Percentiles rank a stretch among this genome's conserved stretches.
Conservation (phyloP, 1,140 invertebrate species). For the Neodiprion fabricii region DNA sequence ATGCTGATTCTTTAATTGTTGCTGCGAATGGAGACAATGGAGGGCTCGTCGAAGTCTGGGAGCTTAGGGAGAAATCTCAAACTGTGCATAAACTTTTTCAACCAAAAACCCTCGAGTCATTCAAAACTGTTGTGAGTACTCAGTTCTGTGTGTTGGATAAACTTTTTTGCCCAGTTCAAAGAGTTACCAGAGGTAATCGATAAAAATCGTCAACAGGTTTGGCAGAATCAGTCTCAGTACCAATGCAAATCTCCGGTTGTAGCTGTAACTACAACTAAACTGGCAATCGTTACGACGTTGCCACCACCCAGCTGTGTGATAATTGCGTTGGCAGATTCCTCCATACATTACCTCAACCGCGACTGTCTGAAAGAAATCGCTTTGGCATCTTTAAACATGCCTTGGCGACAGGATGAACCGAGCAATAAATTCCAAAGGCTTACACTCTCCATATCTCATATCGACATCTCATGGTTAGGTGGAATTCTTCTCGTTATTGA, state of each 20-base stretch:
- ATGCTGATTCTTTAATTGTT: constrained; percentile 81
- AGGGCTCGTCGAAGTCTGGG: constrained; percentile 86
- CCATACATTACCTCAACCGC: constrained; percentile 76
- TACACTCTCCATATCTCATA: constrained; percentile 65
- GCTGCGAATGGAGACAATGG: constrained; percentile 68
- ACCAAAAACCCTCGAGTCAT: constrained; percentile 63
- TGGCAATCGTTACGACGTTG: constrained; percentile 67
- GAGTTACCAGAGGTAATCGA: constrained; percentile 4
- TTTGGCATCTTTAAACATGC: constrained; percentile 60
- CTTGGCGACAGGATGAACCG: constrained; percentile 62
- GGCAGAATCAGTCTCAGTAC: constrained; percentile 74
- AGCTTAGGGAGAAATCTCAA: constrained; percentile 79
- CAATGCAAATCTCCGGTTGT: constrained; percentile 59
- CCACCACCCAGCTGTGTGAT: constrained; percentile 72
- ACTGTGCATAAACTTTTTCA: constrained; percentile 79
- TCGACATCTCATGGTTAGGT: constrained; percentile 80
- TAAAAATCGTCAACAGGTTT: constrained; percentile 58
- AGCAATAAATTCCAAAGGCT: constrained; percentile 58
- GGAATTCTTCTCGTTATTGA: constrained; percentile 79
- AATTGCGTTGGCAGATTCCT: constrained; percentile 77
- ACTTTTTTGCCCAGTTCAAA: constrained; percentile 6
- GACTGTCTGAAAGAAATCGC: constrained; percentile 76
- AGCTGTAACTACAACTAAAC: constrained; percentile 67
- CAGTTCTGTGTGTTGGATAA: constrained; percentile 11
- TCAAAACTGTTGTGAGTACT: constrained; percentile 73